phyloP scores from a whole-genome alignment of 2,888 invertebrate genomes.

The Ypsolopha scabrella region DNA sequence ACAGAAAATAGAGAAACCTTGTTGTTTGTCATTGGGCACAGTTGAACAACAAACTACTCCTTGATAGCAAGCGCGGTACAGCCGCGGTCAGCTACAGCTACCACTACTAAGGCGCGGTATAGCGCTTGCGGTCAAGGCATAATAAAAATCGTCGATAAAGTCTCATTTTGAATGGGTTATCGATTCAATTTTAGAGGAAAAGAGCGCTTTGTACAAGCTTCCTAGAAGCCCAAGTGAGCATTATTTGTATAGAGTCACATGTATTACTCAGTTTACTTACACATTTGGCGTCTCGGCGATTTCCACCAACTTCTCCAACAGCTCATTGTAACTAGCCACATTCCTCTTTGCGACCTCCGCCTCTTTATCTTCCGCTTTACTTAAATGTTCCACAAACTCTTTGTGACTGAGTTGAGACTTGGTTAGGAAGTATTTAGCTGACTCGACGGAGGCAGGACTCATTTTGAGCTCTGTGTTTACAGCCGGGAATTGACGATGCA shows the following conservation, averaged over 20 bases:
- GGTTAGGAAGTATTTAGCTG: slow-evolving; percentile 57
- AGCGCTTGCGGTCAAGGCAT: too few relatives aligned
- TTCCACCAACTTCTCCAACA: slow-evolving; percentile 68
- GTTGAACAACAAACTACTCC: too few relatives aligned
- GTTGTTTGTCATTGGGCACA: too few relatives aligned
- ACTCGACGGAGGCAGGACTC: slow-evolving; percentile 56
- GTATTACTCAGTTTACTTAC: slow-evolving; percentile 29
- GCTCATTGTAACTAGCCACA: slow-evolving; percentile 58
- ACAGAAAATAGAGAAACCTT: too few relatives aligned
- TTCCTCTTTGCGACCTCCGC: slow-evolving; percentile 49
- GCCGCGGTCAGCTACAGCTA: too few relatives aligned
- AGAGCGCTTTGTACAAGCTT: neutral
- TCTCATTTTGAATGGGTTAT: too few relatives aligned
- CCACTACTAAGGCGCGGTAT: too few relatives aligned
- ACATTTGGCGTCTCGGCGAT: slow-evolving; percentile 51
- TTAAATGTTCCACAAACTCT: slow-evolving; percentile 22
- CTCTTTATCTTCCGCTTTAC: slow-evolving; percentile 39
- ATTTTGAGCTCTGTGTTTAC: slow-evolving; percentile 71
- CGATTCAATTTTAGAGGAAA: too few relatives aligned
- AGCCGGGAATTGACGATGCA: slow-evolving; percentile 73
- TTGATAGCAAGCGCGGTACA: too few relatives aligned
- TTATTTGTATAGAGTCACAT: neutral
- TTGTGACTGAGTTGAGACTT: slow-evolving; percentile 35
- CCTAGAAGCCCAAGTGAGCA: neutral
- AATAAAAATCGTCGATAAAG: too few relatives aligned